Percentiles rank a stretch among this genome's conserved stretches.
These are phyloP conservation scores for Redunca redunca DNA, from an alignment of 2,113 vertebrate species.

Conservation along the genomic window DNA sequence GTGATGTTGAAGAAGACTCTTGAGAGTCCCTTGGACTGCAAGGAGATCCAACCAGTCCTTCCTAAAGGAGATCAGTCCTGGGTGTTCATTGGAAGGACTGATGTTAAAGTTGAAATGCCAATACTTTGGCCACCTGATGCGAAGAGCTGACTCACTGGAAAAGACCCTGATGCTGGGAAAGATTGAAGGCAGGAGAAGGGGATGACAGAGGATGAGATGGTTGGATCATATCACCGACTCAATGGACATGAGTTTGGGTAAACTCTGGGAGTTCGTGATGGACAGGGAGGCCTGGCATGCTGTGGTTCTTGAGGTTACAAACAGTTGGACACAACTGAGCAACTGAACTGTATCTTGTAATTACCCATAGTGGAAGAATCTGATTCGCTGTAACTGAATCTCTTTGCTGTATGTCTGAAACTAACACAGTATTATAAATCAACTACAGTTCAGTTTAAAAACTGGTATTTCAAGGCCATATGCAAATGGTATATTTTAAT, in stretches of 20 bases:
- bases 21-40: background rate
- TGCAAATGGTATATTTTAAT: background rate
- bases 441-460: background rate
- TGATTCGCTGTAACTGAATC: background rate
- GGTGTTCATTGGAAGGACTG: background rate
- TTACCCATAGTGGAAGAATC: background rate
- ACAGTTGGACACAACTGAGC: background rate
- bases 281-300: background rate
- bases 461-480: background rate
- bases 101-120: background rate
- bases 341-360: background rate
- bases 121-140: background rate
- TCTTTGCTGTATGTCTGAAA: background rate
- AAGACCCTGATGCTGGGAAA: background rate
- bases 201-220: background rate
- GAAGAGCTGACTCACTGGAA: background rate
- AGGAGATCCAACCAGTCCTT: background rate
- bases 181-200: background rate
- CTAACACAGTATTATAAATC: background rate
- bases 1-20: background rate
- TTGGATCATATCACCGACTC: background rate
- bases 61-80: background rate
- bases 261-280: background rate
- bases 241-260: background rate
- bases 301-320: background rate